Percentiles rank a stretch among this genome's conserved stretches.
phyloP scores from a whole-genome alignment of 2,888 invertebrate species.

The Athetis lepigone region DNA sequence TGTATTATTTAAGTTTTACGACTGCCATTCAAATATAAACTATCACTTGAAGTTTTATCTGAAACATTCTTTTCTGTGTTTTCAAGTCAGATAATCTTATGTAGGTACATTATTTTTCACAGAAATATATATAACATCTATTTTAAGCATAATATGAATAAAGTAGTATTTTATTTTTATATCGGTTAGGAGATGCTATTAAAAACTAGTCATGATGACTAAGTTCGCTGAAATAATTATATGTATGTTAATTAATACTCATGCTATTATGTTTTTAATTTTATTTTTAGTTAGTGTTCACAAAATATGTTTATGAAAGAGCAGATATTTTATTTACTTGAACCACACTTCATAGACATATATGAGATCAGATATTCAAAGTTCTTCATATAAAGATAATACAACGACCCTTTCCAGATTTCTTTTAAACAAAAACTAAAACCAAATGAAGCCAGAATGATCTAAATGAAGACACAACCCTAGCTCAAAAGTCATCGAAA shows the following conservation, averaged over 20 bases:
- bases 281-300: background rate
- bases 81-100: slow-evolving; percentile 4
- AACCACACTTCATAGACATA: no score
- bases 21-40: slow-evolving; percentile 9
- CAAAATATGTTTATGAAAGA: no score
- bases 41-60: slow-evolving; percentile 7
- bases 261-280: background rate
- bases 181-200: background rate
- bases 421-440: no score
- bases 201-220: background rate
- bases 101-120: slow-evolving; percentile 2
- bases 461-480: slow-evolving; percentile 29
- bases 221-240: background rate
- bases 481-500: slow-evolving; percentile 54
- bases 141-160: background rate
- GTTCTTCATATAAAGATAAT: no score
- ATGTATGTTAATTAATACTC: background rate
- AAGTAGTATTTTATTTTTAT: background rate
- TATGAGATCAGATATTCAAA: no score
- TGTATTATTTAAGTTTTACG: slow-evolving; percentile 21
- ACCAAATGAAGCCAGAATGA: no score
- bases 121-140: background rate
- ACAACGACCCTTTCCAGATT: no score
- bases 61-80: slow-evolving; percentile 6
- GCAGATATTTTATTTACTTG: no score